phyloP scores from a whole-genome alignment of 2,888 invertebrate genomes.

The Empis stercorea region DNA sequence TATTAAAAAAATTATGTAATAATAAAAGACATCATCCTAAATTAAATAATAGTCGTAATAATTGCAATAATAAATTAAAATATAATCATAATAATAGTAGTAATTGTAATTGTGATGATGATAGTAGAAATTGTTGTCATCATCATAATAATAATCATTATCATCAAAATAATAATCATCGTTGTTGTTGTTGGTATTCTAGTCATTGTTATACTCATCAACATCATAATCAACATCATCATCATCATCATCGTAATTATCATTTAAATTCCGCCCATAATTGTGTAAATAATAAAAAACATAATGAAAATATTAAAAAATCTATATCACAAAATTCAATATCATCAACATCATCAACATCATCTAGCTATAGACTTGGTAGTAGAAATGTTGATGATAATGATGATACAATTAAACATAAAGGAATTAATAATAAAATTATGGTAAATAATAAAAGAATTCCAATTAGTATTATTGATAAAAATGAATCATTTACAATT shows the following conservation, averaged over 20 bases:
- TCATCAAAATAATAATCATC: too few species aligned
- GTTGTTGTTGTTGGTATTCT: neutral
- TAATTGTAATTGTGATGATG: neutral
- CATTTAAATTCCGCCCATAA: constrained; percentile 6
- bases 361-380: constrained; percentile 9
- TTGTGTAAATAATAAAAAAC: neutral
- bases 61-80: neutral
- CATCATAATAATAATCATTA: neutral
- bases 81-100: neutral
- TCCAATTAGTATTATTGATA: neutral
- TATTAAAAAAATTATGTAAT: neutral
- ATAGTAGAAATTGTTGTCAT: neutral
- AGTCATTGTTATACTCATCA: constrained; percentile 1
- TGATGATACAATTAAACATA: too few species aligned
- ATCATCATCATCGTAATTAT: constrained; percentile 4
- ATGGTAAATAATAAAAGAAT: too few species aligned
- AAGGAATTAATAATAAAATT: too few species aligned
- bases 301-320: constrained; percentile 2
- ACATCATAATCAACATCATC: constrained; percentile 12
- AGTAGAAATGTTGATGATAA: neutral
- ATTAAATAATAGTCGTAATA: neutral
- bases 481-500: constrained; percentile 5
- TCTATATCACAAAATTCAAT: neutral
- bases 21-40: neutral
- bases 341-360: constrained; percentile 13